phyloP scores from a whole-genome alignment of 2,888 invertebrate species.

The Ashinkailepas kermadecensis region DNA sequence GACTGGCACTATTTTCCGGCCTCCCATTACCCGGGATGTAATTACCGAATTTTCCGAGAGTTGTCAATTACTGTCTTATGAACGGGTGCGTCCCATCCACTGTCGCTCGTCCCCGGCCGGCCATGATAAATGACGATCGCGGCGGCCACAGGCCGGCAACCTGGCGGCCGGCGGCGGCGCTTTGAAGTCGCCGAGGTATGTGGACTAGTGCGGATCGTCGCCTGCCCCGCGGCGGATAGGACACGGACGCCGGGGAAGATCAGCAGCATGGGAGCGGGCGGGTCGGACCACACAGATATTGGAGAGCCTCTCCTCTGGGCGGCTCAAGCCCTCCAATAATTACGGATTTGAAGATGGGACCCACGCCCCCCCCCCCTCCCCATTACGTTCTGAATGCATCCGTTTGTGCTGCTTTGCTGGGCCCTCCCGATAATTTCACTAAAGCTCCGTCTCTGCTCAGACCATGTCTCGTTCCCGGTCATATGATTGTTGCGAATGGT shows the following conservation, averaged over 20 bases:
- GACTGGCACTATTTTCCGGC: not conserved
- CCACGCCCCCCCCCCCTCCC: no score
- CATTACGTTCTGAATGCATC: no score
- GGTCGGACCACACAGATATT: no score
- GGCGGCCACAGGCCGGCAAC: not conserved
- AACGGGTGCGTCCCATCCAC: conserved; percentile 4
- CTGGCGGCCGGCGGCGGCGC: not conserved
- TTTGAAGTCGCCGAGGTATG: conserved; percentile 14
- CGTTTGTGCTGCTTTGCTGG: no score
- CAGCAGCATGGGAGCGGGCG: no score
- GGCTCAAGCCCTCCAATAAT: no score
- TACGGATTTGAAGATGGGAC: no score
- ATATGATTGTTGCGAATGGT: no score
- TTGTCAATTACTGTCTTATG: conserved; percentile 13
- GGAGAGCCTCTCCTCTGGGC: no score
- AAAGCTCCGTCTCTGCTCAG: no score
- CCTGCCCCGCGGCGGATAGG: conserved; percentile 45
- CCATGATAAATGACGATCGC: conserved; percentile 10
- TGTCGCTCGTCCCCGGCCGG: not conserved
- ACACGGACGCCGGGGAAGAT: conserved; percentile 43
- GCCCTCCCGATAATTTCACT: no score
- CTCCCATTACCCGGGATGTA: not conserved
- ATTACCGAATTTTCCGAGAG: conserved; percentile 14
- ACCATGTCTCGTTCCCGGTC: no score
- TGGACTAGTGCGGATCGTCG: conserved; percentile 42